Percentiles rank a stretch among this genome's conserved stretches.
These are phyloP conservation scores for Zhuqinia jingwanae DNA, from an alignment of 2,888 invertebrate genomes.

Conservation along the genomic window DNA sequence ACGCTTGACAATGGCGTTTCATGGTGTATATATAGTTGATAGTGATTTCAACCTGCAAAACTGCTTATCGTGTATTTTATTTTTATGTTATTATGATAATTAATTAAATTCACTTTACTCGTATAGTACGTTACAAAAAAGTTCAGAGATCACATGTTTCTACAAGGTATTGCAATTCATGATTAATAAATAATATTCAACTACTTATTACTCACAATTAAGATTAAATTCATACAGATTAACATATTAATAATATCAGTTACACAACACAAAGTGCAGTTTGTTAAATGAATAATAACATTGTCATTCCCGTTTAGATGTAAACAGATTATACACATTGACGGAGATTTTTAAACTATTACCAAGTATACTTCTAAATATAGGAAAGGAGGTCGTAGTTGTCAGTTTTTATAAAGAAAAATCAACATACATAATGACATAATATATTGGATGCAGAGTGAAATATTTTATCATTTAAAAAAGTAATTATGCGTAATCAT, in stretches of 20 bases:
- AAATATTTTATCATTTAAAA: not conserved
- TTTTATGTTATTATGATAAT: not conserved
- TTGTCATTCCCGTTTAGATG: not conserved
- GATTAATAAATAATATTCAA: not conserved
- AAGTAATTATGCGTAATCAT: no score
- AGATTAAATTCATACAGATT: not conserved
- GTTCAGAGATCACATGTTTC: slow-evolving; percentile 56
- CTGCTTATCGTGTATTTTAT: not conserved
- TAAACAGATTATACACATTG: no score
- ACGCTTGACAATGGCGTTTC: no score
- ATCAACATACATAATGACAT: not conserved
- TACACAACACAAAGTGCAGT: slow-evolving; percentile 7
- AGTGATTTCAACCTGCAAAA: no score
- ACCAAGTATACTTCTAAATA: not conserved
- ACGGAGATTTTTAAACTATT: no score
- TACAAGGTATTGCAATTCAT: slow-evolving; percentile 44
- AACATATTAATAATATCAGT: not conserved
- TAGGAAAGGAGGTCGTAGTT: not conserved
- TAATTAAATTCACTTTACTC: not conserved
- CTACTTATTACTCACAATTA: not conserved
- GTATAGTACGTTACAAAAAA: slow-evolving; percentile 31
- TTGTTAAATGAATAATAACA: not conserved
- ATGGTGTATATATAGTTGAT: no score
- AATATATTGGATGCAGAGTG: not conserved
- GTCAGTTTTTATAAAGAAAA: no score